Percentiles rank a stretch among this genome's conserved stretches.
Conservation (phyloP, 2,888 invertebrate species). For the Diarsia mendica region DNA sequence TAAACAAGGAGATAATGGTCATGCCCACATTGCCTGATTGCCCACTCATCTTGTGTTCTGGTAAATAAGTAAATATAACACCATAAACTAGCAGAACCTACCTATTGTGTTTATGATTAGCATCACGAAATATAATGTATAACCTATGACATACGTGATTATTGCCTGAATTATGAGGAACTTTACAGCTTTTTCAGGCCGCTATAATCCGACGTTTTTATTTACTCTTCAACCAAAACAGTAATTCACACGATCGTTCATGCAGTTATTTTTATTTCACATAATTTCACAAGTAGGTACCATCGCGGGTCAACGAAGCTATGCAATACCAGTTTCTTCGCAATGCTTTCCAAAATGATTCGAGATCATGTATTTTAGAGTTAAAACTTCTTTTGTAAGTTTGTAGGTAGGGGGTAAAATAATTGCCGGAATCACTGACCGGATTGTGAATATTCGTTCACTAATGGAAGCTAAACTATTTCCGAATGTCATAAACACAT, state of each 20-base stretch:
- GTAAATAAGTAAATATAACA: conserved; percentile 3
- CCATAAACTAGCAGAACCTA: background rate
- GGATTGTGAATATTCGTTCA: no score
- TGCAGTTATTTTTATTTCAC: no score
- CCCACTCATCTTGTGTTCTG: conserved; percentile 3
- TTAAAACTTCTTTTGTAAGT: no score
- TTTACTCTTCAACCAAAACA: background rate
- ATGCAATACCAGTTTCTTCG: no score
- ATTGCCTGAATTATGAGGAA: background rate
- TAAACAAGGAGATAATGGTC: conserved; percentile 10
- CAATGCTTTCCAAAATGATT: background rate
- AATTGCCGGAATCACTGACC: no score
- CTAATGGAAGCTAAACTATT: no score
- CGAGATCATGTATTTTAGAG: background rate
- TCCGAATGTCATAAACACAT: no score
- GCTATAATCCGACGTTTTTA: background rate
- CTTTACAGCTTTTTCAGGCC: background rate
- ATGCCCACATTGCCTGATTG: conserved; percentile 3
- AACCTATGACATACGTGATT: background rate
- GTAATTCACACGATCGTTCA: background rate
- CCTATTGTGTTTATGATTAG: conserved; percentile 10
- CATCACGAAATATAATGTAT: background rate
- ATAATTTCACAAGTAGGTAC: no score
- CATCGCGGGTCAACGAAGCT: no score
- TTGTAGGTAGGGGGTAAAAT: no score